Conservation (phyloP, 1,140 invertebrate species). For the Drosophila bifasciata region DNA sequence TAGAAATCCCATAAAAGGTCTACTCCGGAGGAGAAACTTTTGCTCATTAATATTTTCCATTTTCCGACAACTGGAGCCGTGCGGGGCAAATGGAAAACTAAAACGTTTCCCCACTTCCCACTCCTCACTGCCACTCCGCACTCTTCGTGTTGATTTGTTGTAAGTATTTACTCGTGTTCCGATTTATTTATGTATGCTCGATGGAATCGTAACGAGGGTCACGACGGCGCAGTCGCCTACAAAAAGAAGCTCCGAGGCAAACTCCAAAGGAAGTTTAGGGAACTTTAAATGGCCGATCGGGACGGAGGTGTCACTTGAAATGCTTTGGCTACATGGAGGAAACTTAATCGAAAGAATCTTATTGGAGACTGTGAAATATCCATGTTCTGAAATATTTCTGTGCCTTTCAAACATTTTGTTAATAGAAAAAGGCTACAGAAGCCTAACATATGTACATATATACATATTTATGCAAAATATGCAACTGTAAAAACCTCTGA, state of each 20-base stretch:
- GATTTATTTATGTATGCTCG: slow-evolving; percentile 59
- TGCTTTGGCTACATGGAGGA: not conserved
- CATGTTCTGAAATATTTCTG: no score
- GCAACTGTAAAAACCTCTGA: not conserved
- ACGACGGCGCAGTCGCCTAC: slow-evolving; percentile 14
- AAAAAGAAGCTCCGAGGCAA: slow-evolving; percentile 7
- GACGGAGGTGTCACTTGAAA: slow-evolving; percentile 31
- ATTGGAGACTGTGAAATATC: not conserved
- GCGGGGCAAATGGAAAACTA: slow-evolving; percentile 33
- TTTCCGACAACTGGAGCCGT: slow-evolving; percentile 65
- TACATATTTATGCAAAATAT: no score
- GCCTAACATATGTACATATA: no score
- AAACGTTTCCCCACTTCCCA: slow-evolving; percentile 38
- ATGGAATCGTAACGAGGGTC: slow-evolving; percentile 48
- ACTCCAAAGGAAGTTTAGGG: not conserved
- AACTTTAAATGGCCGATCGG: slow-evolving; percentile 7
- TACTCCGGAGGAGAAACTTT: slow-evolving; percentile 55
- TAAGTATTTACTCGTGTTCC: slow-evolving; percentile 40
- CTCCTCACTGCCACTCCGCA: slow-evolving; percentile 5
- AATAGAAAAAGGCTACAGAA: no score
- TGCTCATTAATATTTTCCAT: slow-evolving; percentile 79
- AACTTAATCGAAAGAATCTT: not conserved
- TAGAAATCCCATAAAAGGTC: slow-evolving; percentile 67
- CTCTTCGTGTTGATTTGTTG: slow-evolving; percentile 45
- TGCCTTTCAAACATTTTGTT: not conserved